Evolutionary conservation across 2,113 vertebrate genomes (phyloP).

Genomic region (Rhegmatorhina hoffmannsi): DNA sequence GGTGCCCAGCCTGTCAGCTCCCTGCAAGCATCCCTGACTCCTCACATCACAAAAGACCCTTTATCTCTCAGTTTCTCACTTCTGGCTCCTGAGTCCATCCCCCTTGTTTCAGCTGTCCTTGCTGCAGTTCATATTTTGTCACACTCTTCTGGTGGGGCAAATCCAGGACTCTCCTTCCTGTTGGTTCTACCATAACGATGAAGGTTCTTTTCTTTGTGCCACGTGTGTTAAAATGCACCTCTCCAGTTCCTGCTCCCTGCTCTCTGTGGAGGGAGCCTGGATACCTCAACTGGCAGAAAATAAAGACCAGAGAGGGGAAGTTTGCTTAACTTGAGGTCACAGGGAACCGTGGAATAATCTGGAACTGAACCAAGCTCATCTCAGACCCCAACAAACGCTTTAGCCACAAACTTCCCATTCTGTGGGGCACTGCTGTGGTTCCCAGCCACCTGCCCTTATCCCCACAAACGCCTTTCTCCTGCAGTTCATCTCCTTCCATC

Average conservation of each 20-base stretch:
- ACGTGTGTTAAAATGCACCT: rapidly evolving
- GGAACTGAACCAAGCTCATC: neutral
- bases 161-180: rapidly evolving
- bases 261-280: neutral
- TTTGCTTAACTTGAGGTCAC: neutral
- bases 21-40: neutral
- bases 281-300: neutral
- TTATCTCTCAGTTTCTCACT: neutral
- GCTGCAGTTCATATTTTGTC: neutral
- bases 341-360: neutral
- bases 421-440: neutral
- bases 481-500: neutral
- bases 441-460: neutral
- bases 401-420: neutral
- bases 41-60: neutral
- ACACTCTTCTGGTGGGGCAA: neutral
- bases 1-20: neutral
- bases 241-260: neutral
- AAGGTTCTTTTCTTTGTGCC: neutral
- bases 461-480: neutral
- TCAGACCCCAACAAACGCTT: neutral
- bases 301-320: neutral
- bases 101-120: neutral
- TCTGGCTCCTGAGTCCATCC: neutral
- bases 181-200: rapidly evolving